Evolutionary conservation across 2,113 vertebrate species (phyloP), one percentile per base, ranked within the genome.

Genomic region (Rhynchopsitta pachyrhyncha): DNA sequence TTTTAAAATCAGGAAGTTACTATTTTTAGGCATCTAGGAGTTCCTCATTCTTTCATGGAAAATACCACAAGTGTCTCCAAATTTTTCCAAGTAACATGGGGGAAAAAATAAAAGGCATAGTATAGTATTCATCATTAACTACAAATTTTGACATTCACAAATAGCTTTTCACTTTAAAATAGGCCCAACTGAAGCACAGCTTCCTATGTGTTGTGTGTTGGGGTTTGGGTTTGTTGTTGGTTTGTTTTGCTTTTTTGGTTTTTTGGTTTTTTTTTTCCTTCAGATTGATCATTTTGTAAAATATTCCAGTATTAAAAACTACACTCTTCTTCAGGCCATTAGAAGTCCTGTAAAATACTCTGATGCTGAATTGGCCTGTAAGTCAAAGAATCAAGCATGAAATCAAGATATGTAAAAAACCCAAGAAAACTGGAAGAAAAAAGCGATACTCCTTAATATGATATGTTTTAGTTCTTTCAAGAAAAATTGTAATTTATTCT

Each of bases 381-480:
- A 82, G 18, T 82, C 37, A 77, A 76, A 77, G 13, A 77, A 88
- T 44, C 6, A 41, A 80, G 8, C 47, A 15, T 28, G 17, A 80
- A 74, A 90, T 49, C 49, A 37, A 75, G 12, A 29, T 42, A n/a
- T 16, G 1, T 33, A 20, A 86, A 93, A 66, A 53, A 35, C 15
- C 9, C 4, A 23, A 67, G 12, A n/a, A 57, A 82, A 83, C 29
- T 4, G 3, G 14, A 29, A 29, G 1, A 1, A 19, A 24, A 57
- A 67, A 33, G 7, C 8, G 0, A 17, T 63, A 5, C 13, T 52
- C 2, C 82, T 13, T 49, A 69, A 41, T 20, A 66, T 1, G 6
- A 28, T 18, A 11, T 57, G 8, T 4, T 37, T 79, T 75, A 20
- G 5, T 17, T 84, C 6, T 46, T 83, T 57, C 11, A 42, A 55